Percentiles rank a stretch among this genome's conserved stretches.
Evolutionary conservation across 2,888 invertebrate species (phyloP).

Genomic region (Syritta pipiens): DNA sequence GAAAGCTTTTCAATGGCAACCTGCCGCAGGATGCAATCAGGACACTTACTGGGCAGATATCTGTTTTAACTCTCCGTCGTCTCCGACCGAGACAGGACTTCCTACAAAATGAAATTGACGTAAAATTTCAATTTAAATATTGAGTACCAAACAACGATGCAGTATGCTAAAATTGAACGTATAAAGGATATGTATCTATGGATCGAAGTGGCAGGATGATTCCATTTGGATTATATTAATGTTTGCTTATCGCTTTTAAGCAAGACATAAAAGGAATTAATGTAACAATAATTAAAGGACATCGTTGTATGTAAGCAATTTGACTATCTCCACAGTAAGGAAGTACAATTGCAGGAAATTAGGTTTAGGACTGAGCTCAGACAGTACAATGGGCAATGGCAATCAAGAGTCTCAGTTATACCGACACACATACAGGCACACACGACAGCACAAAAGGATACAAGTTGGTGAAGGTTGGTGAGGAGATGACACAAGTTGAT

Average conservation of each 20-base stretch:
- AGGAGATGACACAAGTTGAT: too few relatives aligned
- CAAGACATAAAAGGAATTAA: conserved; percentile 54
- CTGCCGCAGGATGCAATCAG: too few relatives aligned
- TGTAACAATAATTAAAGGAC: conserved; percentile 57
- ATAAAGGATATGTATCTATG: neutral
- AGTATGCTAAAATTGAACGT: neutral
- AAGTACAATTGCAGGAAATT: conserved; percentile 45
- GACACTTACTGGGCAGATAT: too few relatives aligned
- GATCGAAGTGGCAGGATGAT: neutral
- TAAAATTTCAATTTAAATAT: neutral
- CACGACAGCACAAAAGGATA: too few relatives aligned
- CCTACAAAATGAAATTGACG: conserved; percentile 7
- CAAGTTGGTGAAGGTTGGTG: too few relatives aligned
- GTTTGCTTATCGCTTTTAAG: conserved; percentile 46
- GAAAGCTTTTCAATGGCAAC: too few relatives aligned
- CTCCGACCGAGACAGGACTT: too few relatives aligned
- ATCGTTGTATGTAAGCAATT: conserved; percentile 40
- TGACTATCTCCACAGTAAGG: conserved; percentile 29
- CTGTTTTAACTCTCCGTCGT: too few relatives aligned
- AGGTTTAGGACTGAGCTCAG: conserved; percentile 34
- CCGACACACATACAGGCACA: too few relatives aligned
- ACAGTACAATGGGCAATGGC: too few relatives aligned
- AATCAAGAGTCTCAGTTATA: too few relatives aligned
- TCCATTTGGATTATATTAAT: conserved; percentile 42
- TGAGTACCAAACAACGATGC: neutral